phyloP scores from a whole-genome alignment of 2,113 vertebrate species.

The Grallaria varia region DNA sequence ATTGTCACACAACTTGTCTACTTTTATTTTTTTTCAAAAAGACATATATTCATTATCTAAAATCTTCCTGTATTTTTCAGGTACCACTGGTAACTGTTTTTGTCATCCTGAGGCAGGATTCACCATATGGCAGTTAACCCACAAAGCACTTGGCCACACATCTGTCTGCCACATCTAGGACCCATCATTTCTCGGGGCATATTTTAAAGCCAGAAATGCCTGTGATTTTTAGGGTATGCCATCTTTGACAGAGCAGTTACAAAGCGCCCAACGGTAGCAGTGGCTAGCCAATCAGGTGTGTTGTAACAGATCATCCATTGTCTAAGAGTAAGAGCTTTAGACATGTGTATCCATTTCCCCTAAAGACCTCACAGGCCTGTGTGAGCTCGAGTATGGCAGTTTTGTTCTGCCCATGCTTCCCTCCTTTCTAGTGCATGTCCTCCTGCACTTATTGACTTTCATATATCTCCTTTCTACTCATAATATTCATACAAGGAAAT shows the following conservation, averaged over 20 bases:
- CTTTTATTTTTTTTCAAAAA: background rate
- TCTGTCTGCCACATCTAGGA: background rate
- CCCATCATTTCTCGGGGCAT: background rate
- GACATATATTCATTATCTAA: background rate
- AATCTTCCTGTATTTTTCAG: background rate
- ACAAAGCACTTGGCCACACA: background rate
- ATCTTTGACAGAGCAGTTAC: background rate
- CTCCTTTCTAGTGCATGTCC: background rate
- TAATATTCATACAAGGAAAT: background rate
- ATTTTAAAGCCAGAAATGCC: background rate
- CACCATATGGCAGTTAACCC: background rate
- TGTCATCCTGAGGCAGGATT: background rate
- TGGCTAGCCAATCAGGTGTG: background rate
- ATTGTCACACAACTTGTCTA: background rate
- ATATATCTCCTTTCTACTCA: background rate
- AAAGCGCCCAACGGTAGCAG: background rate
- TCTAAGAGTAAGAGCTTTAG: background rate
- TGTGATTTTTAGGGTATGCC: background rate
- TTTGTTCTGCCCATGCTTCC: background rate
- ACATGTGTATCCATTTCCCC: fast-evolving
- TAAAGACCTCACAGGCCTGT: fast-evolving
- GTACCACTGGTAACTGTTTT: background rate
- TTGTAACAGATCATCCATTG: background rate
- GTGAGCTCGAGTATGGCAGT: fast-evolving
- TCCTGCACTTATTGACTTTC: background rate